Conservation (phyloP, 2,888 invertebrate species). For the Coecobrya sp. region DNA sequence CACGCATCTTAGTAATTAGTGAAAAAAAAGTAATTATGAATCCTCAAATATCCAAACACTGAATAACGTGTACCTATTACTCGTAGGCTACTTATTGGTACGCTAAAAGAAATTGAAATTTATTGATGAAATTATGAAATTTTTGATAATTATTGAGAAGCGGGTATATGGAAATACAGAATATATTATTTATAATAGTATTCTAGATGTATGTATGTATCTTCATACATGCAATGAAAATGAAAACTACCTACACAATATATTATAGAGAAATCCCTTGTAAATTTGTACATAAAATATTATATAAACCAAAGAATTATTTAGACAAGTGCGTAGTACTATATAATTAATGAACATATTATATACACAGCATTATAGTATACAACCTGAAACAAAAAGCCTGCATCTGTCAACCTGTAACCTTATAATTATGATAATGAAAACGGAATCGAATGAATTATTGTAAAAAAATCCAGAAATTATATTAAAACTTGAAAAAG, state of each 20-base stretch:
- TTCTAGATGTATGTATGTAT: too few species aligned
- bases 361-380: neutral
- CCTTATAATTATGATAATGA: neutral
- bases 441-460: neutral
- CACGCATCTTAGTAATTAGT: neutral
- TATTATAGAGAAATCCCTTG: too few species aligned
- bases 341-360: neutral
- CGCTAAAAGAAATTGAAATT: neutral
- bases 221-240: too few species aligned
- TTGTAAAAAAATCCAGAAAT: neutral
- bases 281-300: too few species aligned
- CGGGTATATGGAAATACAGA: neutral
- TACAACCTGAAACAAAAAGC: constrained; percentile 24
- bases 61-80: neutral
- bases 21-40: neutral
- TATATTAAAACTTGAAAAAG: neutral
- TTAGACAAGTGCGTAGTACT: neutral
- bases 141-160: neutral
- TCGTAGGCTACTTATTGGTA: neutral
- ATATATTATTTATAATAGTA: too few species aligned
- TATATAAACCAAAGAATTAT: neutral
- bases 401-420: neutral
- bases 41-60: neutral
- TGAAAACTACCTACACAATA: too few species aligned
- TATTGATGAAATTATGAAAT: neutral